Evolutionary conservation across 2,888 invertebrate species (phyloP), one percentile per base, ranked within the genome.

Genomic region (Parnassius glacialis): DNA sequence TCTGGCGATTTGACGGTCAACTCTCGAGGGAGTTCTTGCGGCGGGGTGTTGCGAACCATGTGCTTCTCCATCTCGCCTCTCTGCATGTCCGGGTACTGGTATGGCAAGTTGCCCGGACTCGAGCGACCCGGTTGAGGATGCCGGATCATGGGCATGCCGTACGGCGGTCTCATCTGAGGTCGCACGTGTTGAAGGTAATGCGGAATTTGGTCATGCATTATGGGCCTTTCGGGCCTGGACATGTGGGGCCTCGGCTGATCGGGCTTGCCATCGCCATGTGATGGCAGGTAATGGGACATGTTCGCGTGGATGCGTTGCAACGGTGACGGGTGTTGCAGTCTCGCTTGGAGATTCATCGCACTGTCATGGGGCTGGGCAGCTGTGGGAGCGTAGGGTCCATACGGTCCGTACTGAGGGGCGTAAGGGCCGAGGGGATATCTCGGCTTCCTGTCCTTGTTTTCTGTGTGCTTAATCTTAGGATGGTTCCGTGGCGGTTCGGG

Each of bases 381-480:
- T 53, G 66, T 69, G 55, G 88, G 89, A 52, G 88, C 90, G 74
- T 90, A 90, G 0, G 90, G 91, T 0, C 87, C 86, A 74, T 90
- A 90, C 1, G 89, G 85, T 0, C 84, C 87, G 70, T 88, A 91
- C 65, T 88, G 89, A 0, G 92, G 92, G 54, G 92, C 92, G 75
- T 92, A 92, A 0, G 92, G 92, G 0, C 92, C 92, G 3, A 90
- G 81, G 44, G 92, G 92, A 68, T 75, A 90, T 11, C 85, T 79
- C 70, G 83, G 87, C 50, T 83, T 77, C 0, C 92, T 77, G 56
- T 87, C 88, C 69, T 91, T 91, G 68, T 84, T 85, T 63, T 92
- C 92, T 0, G 91, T 91, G 65, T 84, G 85, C 64, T 92, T 92
- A 41, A 92, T 85, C 70, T 91, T 90, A 9, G 90, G 90, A 57